Evolutionary conservation across 1,140 invertebrate genomes (phyloP).

Genomic region (Lepidurus apus): DNA sequence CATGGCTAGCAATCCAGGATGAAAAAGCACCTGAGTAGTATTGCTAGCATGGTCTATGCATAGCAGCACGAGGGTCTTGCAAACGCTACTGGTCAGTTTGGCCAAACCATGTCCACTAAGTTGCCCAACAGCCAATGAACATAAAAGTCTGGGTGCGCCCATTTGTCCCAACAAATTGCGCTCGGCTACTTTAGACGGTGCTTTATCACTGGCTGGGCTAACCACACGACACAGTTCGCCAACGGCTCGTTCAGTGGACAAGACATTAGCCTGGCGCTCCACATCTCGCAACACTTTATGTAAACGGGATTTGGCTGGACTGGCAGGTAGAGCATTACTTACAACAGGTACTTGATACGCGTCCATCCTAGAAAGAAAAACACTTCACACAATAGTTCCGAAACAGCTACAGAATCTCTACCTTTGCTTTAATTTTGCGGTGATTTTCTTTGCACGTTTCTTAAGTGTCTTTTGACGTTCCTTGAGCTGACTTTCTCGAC

Average conservation of each 20-base stretch:
- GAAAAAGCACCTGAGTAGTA: not conserved
- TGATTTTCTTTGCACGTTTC: constrained; percentile 14
- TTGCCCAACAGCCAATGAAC: not conserved
- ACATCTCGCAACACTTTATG: not conserved
- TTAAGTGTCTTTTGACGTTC: not conserved
- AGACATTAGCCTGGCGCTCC: not conserved
- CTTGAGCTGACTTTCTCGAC: not conserved
- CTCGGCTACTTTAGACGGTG: not conserved
- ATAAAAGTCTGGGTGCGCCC: not conserved
- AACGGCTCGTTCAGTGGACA: not conserved
- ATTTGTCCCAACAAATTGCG: not conserved
- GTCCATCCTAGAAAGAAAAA: constrained; percentile 1
- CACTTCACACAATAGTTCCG: not conserved
- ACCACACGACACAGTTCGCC: not conserved
- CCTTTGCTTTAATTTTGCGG: not conserved
- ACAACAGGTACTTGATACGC: not conserved
- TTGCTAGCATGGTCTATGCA: not conserved
- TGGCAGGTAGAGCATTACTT: not conserved
- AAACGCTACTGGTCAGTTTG: not conserved
- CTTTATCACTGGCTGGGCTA: not conserved
- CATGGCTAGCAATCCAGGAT: not conserved
- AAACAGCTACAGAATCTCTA: not conserved
- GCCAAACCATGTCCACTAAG: not conserved
- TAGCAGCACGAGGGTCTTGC: not conserved
- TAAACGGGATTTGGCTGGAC: not conserved